phyloP scores from a whole-genome alignment of 2,888 invertebrate genomes.

The Nasonia oneida region DNA sequence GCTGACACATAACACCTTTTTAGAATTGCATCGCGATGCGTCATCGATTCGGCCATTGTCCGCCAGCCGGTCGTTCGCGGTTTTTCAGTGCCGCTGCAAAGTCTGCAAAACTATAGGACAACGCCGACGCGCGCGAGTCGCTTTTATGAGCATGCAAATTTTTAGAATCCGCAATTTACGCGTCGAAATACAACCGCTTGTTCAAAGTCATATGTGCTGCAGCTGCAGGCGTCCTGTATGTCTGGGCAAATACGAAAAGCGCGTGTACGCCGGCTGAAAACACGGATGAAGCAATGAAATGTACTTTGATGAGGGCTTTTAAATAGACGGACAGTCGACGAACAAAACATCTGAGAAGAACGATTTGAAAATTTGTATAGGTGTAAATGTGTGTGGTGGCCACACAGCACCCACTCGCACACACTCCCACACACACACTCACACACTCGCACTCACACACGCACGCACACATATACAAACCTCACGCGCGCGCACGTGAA shows the following conservation, averaged over 20 bases:
- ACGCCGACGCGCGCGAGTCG: neutral
- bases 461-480: too few species aligned
- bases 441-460: too few species aligned
- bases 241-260: neutral
- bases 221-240: neutral
- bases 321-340: neutral
- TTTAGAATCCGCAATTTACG: constrained; percentile 15
- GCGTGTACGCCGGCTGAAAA: neutral
- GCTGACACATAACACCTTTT: constrained; percentile 34
- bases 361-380: too few species aligned
- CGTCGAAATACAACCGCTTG: neutral
- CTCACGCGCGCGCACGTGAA: too few species aligned
- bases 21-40: constrained; percentile 13
- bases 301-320: neutral
- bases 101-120: neutral
- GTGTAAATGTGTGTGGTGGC: too few species aligned
- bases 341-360: too few species aligned
- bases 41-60: constrained; percentile 28
- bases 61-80: neutral
- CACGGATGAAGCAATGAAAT: neutral
- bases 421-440: too few species aligned
- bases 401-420: too few species aligned
- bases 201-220: neutral
- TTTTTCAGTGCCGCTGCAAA: neutral
- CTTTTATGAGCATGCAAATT: constrained; percentile 19